Evolutionary conservation across 2,797 vertebrate species (phyloP), one percentile per base, ranked within the genome.

Genomic region (Spea hammondii): DNA sequence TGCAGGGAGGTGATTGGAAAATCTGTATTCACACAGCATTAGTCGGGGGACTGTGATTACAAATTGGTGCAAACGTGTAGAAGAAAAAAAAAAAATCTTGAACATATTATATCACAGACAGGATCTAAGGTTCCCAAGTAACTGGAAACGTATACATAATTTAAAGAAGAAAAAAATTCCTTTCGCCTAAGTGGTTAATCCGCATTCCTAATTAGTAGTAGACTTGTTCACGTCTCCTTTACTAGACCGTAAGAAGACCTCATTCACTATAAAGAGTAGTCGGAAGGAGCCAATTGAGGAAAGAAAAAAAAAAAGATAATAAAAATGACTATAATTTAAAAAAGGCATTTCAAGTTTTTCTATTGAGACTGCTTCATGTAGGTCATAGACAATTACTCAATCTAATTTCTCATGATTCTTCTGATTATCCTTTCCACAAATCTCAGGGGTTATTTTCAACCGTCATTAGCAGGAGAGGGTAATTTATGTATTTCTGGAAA

Each of bases 1-100:
- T 85, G 81, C 70, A 83, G 79, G 55, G 81, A 83, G 0, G 4
- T 6, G 82, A 81, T 83, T 67, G 78, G 71, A 77, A 84, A 77
- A 77, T 78, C n/a, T 79, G 60, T n/a, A 66, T 0, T 0, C 78
- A 64, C 54, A 50, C 69, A 80, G 70, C 59, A 55, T 74, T 71
- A 72, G 76, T 9, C 49, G 80, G n/a, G 82, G 79, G 79, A 11
- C 65, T 49, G 50, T 8, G 65, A 64, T 74, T 69, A 74, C 59
- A 77, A 65, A 76, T 81, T 74, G 72, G 76, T 6, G 55, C 0
- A 13, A 59, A 74, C 49, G 70, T 66, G 12, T n/a, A 71, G 60
- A 76, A 68, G 72, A 76, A 66, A 72, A 60, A 65, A 48, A 60
- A 79, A 2, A 59, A 11, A 59, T n/a, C 5, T 59, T 11, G 55